These are phyloP conservation scores for Lepidonotus clava DNA, from an alignment of 2,888 invertebrate species.

Conservation along the genomic window DNA sequence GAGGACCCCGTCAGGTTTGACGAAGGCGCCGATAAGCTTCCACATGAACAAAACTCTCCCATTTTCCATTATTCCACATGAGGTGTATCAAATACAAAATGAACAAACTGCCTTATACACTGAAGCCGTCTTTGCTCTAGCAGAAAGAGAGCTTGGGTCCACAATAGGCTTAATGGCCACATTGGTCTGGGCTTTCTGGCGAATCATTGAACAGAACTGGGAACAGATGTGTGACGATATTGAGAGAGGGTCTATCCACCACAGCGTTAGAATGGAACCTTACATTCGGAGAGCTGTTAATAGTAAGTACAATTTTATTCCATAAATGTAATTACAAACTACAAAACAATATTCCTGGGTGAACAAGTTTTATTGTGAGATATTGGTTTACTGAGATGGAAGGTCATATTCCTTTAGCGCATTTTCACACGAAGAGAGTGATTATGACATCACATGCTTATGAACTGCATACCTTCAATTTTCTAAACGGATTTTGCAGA, in stretches of 20 bases:
- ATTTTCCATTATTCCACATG: constrained; percentile 57
- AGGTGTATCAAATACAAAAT: constrained; percentile 60
- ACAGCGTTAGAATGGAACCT: background rate
- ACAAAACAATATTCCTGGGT: too few species aligned
- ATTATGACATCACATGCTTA: too few species aligned
- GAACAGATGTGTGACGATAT: constrained; percentile 63
- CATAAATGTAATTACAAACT: too few species aligned
- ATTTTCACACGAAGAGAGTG: too few species aligned
- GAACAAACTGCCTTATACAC: constrained; percentile 64
- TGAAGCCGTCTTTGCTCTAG: constrained; percentile 65
- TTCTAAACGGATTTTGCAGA: too few species aligned
- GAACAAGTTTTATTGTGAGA: too few species aligned
- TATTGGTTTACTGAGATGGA: too few species aligned
- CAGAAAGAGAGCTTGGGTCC: constrained; percentile 61
- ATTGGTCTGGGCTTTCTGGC: constrained; percentile 65
- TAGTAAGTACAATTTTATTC: too few species aligned
- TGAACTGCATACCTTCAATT: too few species aligned
- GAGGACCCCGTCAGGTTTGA: constrained; percentile 44
- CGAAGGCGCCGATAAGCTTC: constrained; percentile 59
- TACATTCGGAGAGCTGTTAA: constrained; percentile 14
- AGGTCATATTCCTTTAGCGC: too few species aligned
- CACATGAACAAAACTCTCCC: constrained; percentile 55
- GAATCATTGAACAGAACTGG: constrained; percentile 64
- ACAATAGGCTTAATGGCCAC: constrained; percentile 65
- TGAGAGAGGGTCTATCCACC: constrained; percentile 58